A percentile compares a stretch with the other conserved stretches of the same genome.
Conservation (phyloP, 1,140 invertebrate genomes). For the Lineus longissimus region DNA sequence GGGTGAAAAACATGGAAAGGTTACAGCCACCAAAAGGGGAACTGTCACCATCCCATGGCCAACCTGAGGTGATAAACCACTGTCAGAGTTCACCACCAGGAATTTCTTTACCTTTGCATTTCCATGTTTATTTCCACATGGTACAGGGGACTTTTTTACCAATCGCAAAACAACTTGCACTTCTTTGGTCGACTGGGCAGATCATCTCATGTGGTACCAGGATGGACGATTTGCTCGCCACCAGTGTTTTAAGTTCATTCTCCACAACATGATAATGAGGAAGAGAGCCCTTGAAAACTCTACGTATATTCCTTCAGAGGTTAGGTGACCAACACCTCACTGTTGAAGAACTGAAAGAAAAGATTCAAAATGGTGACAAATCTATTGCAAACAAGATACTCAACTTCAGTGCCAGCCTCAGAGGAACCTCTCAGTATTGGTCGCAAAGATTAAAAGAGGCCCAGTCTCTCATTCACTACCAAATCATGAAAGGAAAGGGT, state of each 20-base stretch:
- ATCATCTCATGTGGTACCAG: conserved; percentile 2
- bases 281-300: not conserved
- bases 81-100: not conserved
- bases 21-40: not conserved
- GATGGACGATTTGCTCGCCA: not conserved
- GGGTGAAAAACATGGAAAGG: not conserved
- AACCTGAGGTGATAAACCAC: not conserved
- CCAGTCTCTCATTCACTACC: not conserved
- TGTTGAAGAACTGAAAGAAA: not conserved
- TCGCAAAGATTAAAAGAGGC: not conserved
- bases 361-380: not conserved
- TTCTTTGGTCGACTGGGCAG: not conserved
- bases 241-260: conserved; percentile 22
- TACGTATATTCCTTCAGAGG: conserved; percentile 9
- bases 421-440: conserved; percentile 11
- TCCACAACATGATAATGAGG: not conserved
- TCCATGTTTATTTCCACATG: conserved; percentile 3
- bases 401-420: conserved; percentile 1
- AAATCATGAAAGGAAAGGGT: not conserved
- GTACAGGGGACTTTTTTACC: not conserved
- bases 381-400: not conserved
- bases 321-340: conserved; percentile 15
- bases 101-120: not conserved
- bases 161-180: not conserved
- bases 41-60: conserved; percentile 7